Percentiles rank a stretch among this genome's conserved stretches.
Evolutionary conservation across 1,140 invertebrate genomes (phyloP).

Genomic region (Grapholita molesta): DNA sequence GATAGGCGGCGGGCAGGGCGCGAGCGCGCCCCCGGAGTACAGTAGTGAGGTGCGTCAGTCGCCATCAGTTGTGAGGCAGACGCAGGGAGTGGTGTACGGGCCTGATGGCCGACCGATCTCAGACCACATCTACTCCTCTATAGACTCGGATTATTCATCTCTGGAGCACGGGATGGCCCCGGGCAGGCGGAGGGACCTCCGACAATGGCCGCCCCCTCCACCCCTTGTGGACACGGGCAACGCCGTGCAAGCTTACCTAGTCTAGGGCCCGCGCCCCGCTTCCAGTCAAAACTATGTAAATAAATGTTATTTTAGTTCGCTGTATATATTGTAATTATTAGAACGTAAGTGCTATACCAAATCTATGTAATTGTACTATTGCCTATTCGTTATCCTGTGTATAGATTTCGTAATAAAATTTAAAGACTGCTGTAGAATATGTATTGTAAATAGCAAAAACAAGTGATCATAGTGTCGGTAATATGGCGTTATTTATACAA

Average conservation of each 20-base stretch:
- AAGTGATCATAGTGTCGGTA: conserved; percentile 74
- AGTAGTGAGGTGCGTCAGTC: conserved; percentile 68
- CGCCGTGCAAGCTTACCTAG: conserved; percentile 74
- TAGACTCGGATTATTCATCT: conserved; percentile 88
- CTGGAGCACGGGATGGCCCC: conserved; percentile 73
- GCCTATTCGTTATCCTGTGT: conserved; percentile 76
- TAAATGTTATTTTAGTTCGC: conserved; percentile 18
- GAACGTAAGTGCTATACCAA: conserved; percentile 73
- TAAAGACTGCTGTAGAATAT: conserved; percentile 77
- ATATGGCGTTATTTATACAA: conserved; percentile 75
- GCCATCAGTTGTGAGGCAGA: conserved; percentile 73
- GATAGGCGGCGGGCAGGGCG: conserved; percentile 73
- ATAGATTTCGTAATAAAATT: conserved; percentile 73
- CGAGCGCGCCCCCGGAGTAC: conserved; percentile 74
- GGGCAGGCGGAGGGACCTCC: conserved; percentile 61
- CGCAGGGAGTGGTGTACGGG: conserved; percentile 64
- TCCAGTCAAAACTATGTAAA: conserved; percentile 60
- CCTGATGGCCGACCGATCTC: conserved; percentile 83
- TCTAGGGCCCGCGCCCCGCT: conserved; percentile 58
- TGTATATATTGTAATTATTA: conserved; percentile 77
- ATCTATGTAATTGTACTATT: conserved; percentile 72
- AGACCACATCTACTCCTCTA: conserved; percentile 92
- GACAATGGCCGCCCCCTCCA: conserved; percentile 70
- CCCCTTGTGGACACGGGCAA: conserved; percentile 66
- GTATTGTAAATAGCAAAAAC: conserved; percentile 74